Evolutionary conservation across 2,888 invertebrate genomes (phyloP).

Genomic region (Eupithecia pulchellata): DNA sequence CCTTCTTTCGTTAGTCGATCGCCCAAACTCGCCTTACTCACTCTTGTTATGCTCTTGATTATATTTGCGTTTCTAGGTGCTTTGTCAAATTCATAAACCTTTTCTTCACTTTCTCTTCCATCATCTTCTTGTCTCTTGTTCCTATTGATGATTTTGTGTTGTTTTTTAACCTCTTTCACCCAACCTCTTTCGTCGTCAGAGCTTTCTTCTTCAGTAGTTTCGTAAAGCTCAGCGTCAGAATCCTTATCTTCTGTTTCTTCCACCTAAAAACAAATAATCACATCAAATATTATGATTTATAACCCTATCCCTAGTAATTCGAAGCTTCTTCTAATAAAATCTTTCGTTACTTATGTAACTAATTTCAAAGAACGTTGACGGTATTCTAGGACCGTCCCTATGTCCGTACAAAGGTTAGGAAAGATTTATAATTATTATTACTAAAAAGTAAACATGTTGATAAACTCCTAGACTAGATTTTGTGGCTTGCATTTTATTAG

Average conservation of each 20-base stretch:
- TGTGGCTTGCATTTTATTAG: too few species aligned
- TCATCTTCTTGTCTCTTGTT: conserved; percentile 63
- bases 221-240: conserved; percentile 83
- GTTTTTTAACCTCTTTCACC: conserved; percentile 92
- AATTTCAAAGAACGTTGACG: too few species aligned
- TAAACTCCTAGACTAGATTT: too few species aligned
- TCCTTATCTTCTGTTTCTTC: conserved; percentile 73
- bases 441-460: too few species aligned
- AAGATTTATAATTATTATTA: too few species aligned
- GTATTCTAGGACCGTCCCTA: too few species aligned
- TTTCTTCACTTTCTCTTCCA: conserved; percentile 52
- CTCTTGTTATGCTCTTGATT: conserved; percentile 78
- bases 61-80: conserved; percentile 82
- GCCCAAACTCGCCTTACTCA: conserved; percentile 88
- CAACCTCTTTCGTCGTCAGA: conserved; percentile 94
- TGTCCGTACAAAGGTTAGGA: too few species aligned
- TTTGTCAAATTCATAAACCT: conserved; percentile 64
- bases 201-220: conserved; percentile 76
- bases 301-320: too few species aligned
- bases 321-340: too few species aligned
- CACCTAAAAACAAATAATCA: conserved; percentile 51
- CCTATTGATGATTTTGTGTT: conserved; percentile 87
- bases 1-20: conserved; percentile 89
- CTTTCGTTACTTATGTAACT: too few species aligned
- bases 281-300: neutral